These are phyloP conservation scores for Rhynchonycteris naso DNA, from an alignment of 2,797 vertebrate species.

Conservation along the genomic window DNA sequence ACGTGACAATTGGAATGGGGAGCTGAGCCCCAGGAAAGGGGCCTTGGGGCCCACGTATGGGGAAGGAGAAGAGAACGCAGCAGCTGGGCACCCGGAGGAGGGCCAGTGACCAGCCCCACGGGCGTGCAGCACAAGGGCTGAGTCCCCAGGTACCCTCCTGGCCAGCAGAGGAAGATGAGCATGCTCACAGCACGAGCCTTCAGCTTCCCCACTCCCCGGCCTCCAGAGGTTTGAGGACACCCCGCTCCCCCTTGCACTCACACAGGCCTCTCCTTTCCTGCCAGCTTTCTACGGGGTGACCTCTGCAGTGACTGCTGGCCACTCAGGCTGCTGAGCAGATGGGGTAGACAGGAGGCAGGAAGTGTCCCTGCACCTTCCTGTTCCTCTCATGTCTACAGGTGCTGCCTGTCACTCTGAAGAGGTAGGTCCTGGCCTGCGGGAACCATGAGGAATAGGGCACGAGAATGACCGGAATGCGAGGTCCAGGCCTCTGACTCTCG, in stretches of 20 bases:
- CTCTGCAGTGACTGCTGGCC: not conserved
- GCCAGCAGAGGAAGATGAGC: not conserved
- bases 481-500: not conserved
- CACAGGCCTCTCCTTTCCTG: not conserved
- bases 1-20: not conserved
- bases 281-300: not conserved
- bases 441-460: not conserved
- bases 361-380: not conserved
- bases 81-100: not conserved
- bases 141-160: not conserved
- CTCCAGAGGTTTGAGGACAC: not conserved
- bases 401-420: not conserved
- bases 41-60: rapidly evolving
- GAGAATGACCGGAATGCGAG: not conserved
- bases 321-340: not conserved
- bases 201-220: not conserved
- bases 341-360: not conserved
- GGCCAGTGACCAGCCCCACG: not conserved
- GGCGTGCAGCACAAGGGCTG: rapidly evolving
- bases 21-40: not conserved
- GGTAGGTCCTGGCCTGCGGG: not conserved
- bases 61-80: not conserved
- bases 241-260: not conserved
- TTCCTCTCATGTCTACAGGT: rapidly evolving
- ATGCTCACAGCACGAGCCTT: not conserved